A percentile compares a stretch with the other conserved stretches of the same genome.
phyloP scores from a whole-genome alignment of 2,888 invertebrate species.

The Actias luna region DNA sequence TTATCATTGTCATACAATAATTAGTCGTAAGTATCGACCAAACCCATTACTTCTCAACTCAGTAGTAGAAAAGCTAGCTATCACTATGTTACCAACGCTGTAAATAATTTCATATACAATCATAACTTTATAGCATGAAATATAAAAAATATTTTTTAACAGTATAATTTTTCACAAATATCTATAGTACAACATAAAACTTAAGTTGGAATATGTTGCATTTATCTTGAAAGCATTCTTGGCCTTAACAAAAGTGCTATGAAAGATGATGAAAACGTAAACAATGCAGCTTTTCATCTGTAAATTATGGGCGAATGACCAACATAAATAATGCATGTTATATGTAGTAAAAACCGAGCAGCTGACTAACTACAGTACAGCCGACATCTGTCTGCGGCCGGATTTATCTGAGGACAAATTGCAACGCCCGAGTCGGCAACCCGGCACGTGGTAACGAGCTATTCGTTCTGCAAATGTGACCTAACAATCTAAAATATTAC shows the following conservation, averaged over 20 bases:
- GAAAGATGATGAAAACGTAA: neutral
- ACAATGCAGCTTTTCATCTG: neutral
- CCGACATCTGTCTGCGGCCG: conserved; percentile 70
- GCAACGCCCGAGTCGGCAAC: conserved; percentile 51
- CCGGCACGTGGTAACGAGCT: conserved; percentile 35
- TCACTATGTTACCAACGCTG: too few relatives aligned
- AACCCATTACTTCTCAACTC: too few relatives aligned
- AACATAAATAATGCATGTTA: conserved; percentile 20
- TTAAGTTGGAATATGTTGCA: neutral
- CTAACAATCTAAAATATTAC: conserved; percentile 62
- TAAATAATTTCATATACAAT: too few relatives aligned
- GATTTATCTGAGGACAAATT: conserved; percentile 76
- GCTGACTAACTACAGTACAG: conserved; percentile 50
- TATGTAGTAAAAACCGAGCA: conserved; percentile 42
- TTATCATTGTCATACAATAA: too few relatives aligned
- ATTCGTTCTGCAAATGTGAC: conserved; percentile 69
- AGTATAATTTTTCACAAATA: too few relatives aligned
- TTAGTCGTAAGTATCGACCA: too few relatives aligned
- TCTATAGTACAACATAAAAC: neutral
- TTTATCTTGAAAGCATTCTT: neutral
- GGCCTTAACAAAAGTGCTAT: neutral
- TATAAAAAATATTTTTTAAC: too few relatives aligned
- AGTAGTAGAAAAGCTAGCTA: too few relatives aligned
- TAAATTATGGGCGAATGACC: conserved; percentile 13
- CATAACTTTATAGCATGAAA: neutral